Conservation (phyloP, 2,113 vertebrate species). For the Neomonachus schauinslandi region DNA sequence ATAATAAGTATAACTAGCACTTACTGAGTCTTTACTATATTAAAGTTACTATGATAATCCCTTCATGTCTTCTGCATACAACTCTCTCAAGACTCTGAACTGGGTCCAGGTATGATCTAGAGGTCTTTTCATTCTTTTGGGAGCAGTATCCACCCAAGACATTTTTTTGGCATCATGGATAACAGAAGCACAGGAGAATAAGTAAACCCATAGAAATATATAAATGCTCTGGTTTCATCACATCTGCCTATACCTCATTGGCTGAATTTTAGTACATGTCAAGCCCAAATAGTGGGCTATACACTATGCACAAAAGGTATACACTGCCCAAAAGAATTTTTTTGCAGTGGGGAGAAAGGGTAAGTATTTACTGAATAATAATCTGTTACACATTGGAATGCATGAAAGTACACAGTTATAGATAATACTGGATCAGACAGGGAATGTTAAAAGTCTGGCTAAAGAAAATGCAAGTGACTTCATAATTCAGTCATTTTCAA, state of each 20-base stretch:
- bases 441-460: neutral
- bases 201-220: neutral
- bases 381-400: neutral
- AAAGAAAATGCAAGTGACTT: neutral
- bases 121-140: neutral
- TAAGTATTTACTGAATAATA: neutral
- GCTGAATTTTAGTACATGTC: neutral
- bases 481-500: constrained; percentile 16
- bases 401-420: neutral
- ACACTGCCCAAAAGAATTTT: neutral
- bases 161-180: neutral
- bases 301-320: neutral
- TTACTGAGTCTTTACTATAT: neutral
- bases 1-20: neutral
- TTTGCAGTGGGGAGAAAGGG: neutral
- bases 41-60: neutral
- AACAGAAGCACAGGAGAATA: neutral
- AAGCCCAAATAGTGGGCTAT: neutral
- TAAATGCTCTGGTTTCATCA: neutral
- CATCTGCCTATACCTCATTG: neutral
- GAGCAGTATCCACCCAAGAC: neutral
- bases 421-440: neutral
- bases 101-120: neutral
- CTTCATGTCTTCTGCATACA: neutral
- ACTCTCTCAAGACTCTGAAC: neutral